phyloP scores from a whole-genome alignment of 2,888 invertebrate genomes.

The Oasisia sp. region DNA sequence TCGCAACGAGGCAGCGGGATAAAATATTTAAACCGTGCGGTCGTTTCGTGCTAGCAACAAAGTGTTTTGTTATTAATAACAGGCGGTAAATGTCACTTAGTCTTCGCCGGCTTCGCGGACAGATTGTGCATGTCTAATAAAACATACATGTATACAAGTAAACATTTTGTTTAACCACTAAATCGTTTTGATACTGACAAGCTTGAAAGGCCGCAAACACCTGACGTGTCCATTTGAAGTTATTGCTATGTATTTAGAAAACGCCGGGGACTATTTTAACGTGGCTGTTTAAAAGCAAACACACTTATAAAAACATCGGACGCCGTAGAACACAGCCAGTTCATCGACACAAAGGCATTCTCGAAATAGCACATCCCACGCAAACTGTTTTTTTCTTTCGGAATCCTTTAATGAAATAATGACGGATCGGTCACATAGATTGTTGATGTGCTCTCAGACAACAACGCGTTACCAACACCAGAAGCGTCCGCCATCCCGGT shows the following conservation, averaged over 20 bases:
- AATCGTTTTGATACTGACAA: neutral
- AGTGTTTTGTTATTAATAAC: neutral
- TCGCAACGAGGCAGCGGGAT: neutral
- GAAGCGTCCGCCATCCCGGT: neutral
- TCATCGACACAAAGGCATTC: neutral
- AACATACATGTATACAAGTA: neutral
- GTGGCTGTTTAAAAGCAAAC: neutral
- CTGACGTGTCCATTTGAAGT: too few species aligned
- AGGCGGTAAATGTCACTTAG: neutral
- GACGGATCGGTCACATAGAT: neutral
- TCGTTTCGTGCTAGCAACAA: neutral
- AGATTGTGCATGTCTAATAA: neutral
- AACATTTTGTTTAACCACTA: neutral
- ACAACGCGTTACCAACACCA: neutral
- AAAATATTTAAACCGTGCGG: neutral
- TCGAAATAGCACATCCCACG: neutral
- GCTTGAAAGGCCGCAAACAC: neutral
- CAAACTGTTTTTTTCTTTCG: neutral
- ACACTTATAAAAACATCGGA: neutral
- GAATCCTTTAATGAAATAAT: neutral
- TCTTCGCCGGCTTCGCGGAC: neutral
- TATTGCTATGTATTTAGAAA: neutral
- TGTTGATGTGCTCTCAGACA: neutral
- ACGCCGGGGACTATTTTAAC: neutral
- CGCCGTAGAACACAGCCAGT: neutral